A percentile compares a stretch with the other conserved stretches of the same genome.
phyloP scores from a whole-genome alignment of 2,113 vertebrate genomes.

The Ifrita kowaldi region DNA sequence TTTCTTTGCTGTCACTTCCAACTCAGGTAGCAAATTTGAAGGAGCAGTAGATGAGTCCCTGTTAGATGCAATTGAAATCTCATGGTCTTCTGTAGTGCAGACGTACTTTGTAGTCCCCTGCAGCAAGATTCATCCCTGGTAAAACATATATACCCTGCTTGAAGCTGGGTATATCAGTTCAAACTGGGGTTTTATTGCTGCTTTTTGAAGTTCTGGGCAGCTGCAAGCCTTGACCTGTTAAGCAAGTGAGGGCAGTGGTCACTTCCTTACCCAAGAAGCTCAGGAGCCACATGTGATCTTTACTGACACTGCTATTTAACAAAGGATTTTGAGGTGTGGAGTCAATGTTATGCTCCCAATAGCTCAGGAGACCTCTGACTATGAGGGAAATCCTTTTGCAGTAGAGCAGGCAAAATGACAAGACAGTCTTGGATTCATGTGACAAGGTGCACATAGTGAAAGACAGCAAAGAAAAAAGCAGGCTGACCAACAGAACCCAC shows the following conservation, averaged over 20 bases:
- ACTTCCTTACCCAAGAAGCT: not conserved
- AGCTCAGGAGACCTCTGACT: not conserved
- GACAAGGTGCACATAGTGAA: rapidly evolving
- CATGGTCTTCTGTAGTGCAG: not conserved
- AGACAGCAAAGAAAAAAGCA: not conserved
- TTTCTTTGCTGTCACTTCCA: not conserved
- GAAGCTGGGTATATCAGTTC: not conserved
- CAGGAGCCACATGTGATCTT: not conserved
- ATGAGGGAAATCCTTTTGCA: not conserved
- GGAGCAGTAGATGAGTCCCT: not conserved
- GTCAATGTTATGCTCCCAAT: not conserved
- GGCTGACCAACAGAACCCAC: not conserved
- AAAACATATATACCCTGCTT: not conserved
- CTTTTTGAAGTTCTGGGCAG: not conserved
- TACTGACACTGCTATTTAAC: not conserved
- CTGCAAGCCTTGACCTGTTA: not conserved
- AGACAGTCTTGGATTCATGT: not conserved
- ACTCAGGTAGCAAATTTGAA: not conserved
- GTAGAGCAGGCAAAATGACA: not conserved
- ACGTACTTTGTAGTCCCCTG: not conserved
- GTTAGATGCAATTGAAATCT: not conserved
- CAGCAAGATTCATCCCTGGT: not conserved
- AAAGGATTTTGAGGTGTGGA: not conserved
- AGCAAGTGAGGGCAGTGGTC: not conserved
- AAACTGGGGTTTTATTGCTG: not conserved